Percentiles rank a stretch among this genome's conserved stretches.
These are phyloP conservation scores for Danaus chrysippus DNA, from an alignment of 2,888 invertebrate species.

Conservation along the genomic window DNA sequence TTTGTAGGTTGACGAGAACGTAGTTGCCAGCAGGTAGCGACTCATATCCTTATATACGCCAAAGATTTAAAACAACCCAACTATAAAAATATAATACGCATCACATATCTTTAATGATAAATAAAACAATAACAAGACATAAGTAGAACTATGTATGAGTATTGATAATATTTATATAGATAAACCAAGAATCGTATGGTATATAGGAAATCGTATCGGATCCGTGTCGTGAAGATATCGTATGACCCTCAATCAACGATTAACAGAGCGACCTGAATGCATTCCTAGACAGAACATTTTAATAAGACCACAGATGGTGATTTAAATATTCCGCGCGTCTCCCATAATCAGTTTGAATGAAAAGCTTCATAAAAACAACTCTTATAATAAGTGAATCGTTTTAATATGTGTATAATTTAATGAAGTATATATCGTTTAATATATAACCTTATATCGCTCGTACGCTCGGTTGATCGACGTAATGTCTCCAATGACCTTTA, in stretches of 20 bases:
- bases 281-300: slow-evolving; percentile 36
- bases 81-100: too few relatives aligned
- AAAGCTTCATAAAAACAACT: too few relatives aligned
- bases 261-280: slow-evolving; percentile 48
- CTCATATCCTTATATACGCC: slow-evolving; percentile 29
- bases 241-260: slow-evolving; percentile 39
- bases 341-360: neutral
- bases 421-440: slow-evolving; percentile 11
- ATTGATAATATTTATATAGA: too few relatives aligned
- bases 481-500: slow-evolving; percentile 55
- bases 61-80: slow-evolving; percentile 1
- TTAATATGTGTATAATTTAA: neutral
- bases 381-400: too few relatives aligned
- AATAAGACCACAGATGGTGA: slow-evolving; percentile 33
- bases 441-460: slow-evolving; percentile 28
- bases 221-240: slow-evolving; percentile 19
- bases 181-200: too few relatives aligned
- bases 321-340: slow-evolving; percentile 21
- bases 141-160: too few relatives aligned
- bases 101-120: too few relatives aligned
- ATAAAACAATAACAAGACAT: too few relatives aligned
- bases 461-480: slow-evolving; percentile 56
- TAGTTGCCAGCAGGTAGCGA: slow-evolving; percentile 48
- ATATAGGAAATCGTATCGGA: slow-evolving; percentile 16
- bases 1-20: slow-evolving; percentile 38